A percentile compares a stretch with the other conserved stretches of the same genome.
phyloP scores from a whole-genome alignment of 2,888 invertebrate genomes.

The Ypsolopha sequella region DNA sequence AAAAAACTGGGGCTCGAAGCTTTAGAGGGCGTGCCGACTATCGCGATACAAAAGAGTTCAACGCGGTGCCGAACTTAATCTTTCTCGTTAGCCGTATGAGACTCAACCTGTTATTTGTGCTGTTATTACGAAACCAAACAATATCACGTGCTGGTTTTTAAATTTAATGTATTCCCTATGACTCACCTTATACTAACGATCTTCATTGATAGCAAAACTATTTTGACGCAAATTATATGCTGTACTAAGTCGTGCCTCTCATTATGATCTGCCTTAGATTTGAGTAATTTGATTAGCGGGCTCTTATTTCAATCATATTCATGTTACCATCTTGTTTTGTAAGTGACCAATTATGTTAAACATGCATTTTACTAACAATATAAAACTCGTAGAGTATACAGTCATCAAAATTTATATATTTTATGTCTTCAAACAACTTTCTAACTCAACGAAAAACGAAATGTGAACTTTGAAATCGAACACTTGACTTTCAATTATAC shows the following conservation, averaged over 20 bases:
- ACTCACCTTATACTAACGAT: slow-evolving; percentile 44
- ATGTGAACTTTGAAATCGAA: too few species aligned
- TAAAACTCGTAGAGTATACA: too few species aligned
- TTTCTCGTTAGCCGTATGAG: slow-evolving; percentile 44
- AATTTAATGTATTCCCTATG: slow-evolving; percentile 28
- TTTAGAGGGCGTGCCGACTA: slow-evolving; percentile 15
- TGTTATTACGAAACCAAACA: slow-evolving; percentile 59
- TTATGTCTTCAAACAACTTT: too few species aligned
- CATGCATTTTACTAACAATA: not conserved
- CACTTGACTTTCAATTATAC: too few species aligned
- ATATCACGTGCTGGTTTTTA: slow-evolving; percentile 41
- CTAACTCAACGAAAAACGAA: too few species aligned
- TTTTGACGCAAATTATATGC: slow-evolving; percentile 65
- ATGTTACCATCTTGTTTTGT: slow-evolving; percentile 6
- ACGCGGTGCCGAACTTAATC: slow-evolving; percentile 35
- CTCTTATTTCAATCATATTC: slow-evolving; percentile 60
- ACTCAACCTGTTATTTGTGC: slow-evolving; percentile 52
- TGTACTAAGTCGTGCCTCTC: slow-evolving; percentile 15
- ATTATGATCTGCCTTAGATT: not conserved
- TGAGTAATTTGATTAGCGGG: slow-evolving; percentile 62
- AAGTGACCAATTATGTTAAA: not conserved
- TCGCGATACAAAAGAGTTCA: slow-evolving; percentile 55
- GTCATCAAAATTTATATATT: too few species aligned
- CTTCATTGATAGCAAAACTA: slow-evolving; percentile 56
- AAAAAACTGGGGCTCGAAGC: slow-evolving; percentile 17